Evolutionary conservation across 2,113 vertebrate species (phyloP).

Genomic region (Helogale parvula): DNA sequence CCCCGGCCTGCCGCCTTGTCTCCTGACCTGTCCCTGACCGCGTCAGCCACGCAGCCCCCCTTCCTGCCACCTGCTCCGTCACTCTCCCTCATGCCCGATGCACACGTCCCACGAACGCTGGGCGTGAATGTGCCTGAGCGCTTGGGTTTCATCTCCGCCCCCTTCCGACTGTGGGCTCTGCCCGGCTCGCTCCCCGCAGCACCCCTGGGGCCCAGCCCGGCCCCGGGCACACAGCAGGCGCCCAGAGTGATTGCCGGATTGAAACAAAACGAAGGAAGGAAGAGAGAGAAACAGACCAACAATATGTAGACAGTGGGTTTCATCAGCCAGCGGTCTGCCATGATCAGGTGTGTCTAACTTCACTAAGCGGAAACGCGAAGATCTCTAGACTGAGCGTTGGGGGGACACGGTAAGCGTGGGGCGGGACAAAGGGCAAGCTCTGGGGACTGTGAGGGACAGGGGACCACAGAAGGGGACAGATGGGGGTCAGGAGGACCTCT

Average conservation of each 20-base stretch:
- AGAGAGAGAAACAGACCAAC: neutral
- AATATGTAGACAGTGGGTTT: neutral
- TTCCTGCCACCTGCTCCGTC: fast-evolving
- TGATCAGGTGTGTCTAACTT: neutral
- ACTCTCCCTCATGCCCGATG: neutral
- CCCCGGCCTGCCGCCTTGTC: neutral
- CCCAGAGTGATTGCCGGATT: neutral
- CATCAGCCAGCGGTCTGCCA: neutral
- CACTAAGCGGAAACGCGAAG: fast-evolving
- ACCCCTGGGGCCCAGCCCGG: too few relatives aligned
- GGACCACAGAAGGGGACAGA: neutral
- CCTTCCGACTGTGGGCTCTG: neutral
- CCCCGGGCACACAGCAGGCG: neutral
- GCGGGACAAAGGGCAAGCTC: neutral
- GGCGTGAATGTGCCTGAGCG: neutral
- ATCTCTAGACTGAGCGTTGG: neutral
- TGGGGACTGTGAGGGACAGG: too few relatives aligned
- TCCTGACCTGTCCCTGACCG: neutral
- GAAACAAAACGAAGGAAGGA: neutral
- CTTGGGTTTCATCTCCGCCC: neutral
- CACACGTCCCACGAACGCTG: fast-evolving
- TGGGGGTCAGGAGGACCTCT: neutral
- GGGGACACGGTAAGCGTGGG: fast-evolving
- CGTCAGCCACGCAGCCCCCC: neutral
- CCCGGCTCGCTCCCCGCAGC: neutral